Percentiles rank a stretch among this genome's conserved stretches.
Conservation (phyloP, 2,113 vertebrate genomes). For the Rhynchopsitta pachyrhyncha region DNA sequence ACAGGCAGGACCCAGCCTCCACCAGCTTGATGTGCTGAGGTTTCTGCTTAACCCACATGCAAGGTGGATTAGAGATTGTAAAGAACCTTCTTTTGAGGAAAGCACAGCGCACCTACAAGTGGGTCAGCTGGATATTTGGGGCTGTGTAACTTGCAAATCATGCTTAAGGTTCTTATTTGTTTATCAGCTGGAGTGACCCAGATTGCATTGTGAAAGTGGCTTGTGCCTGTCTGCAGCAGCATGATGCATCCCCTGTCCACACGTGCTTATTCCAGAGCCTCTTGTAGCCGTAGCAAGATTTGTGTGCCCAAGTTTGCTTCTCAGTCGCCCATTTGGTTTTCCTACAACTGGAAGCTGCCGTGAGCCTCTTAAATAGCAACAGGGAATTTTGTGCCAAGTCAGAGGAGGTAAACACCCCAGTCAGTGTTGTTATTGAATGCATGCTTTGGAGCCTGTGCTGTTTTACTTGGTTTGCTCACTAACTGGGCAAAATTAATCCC, state of each 20-base stretch:
- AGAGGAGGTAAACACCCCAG: too few relatives aligned
- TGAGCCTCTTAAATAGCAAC: not conserved
- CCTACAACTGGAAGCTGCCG: not conserved
- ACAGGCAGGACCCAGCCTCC: not conserved
- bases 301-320: not conserved
- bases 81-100: not conserved
- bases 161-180: not conserved
- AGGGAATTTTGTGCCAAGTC: not conserved
- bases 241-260: not conserved
- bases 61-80: not conserved
- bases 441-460: not conserved
- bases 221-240: not conserved
- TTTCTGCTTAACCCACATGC: not conserved
- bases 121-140: not conserved
- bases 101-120: not conserved
- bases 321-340: not conserved
- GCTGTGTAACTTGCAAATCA: not conserved
- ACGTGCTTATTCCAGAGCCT: not conserved
- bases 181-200: not conserved
- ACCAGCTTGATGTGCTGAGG: accelerated
- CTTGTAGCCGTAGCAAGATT: accelerated
- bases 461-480: not conserved
- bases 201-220: not conserved
- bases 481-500: not conserved
- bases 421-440: not conserved